Evolutionary conservation across 2,888 invertebrate species (phyloP), one percentile per base, ranked within the genome.

Genomic region (Laothoe populi): DNA sequence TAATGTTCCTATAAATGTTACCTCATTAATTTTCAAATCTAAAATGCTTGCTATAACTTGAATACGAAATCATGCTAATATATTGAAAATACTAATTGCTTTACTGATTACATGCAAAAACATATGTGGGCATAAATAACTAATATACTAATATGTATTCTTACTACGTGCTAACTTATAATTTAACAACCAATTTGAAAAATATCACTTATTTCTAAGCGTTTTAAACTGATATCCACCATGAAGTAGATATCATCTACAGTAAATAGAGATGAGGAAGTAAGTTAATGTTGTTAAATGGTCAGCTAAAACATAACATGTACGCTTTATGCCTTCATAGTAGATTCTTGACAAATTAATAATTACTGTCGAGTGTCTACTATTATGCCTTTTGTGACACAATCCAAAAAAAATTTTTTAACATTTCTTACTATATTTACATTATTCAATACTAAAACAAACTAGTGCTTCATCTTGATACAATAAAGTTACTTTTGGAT

Each of bases 121-220:
- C 2, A 7, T 1, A 49, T 49, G 31, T 49, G 53, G 16, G 35
- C 35, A 48, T 53, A 35, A 35, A 53, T 35, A 35, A 35, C 53
- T 49, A 53, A 53, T 35, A 31, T 19, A 26, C 24, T 49, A 31
- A 31, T 16, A 53, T 19, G 53, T 53, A 35, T 35, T 38, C 53
- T 31, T 11, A 53, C 19, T 35, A 35, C 31, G 31, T 53, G 35
- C 53, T 53, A 16, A 35, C 53, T 31, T 53, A 35, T 53, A 19
- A 53, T 53, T 53, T 53, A 31, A 53, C 53, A 53, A 10, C 35
- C 31, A 53, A 19, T 35, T 53, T 53, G 31, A 31, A 53, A 35
- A 35, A 53, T 35, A 35, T 10, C n/a, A 26, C n/a, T 7, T 16
- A 26, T 31, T 49, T 49, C 31, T 49, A 26, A 31, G 16, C 26